Percentiles rank a stretch among this genome's conserved stretches.
Conservation (phyloP, 2,888 invertebrate species). For the Abscondita cerata region DNA sequence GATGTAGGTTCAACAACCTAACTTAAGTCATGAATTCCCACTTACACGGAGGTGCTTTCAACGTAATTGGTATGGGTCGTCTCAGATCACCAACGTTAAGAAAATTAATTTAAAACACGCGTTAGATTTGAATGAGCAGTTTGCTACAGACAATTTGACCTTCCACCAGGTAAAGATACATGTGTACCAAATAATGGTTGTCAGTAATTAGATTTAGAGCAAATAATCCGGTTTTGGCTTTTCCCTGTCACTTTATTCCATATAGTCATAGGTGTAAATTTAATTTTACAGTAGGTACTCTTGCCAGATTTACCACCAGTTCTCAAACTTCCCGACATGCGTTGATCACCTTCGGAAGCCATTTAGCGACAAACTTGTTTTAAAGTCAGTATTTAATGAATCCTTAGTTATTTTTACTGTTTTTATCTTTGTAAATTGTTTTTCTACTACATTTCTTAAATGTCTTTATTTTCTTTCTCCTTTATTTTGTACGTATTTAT, state of each 20-base stretch:
- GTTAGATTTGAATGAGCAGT: slow-evolving; percentile 84
- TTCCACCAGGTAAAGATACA: slow-evolving; percentile 90
- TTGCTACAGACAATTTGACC: slow-evolving; percentile 85
- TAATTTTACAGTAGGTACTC: slow-evolving; percentile 88
- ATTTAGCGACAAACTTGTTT: slow-evolving; percentile 20
- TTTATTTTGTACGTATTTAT: slow-evolving; percentile 23
- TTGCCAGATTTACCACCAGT: slow-evolving; percentile 82
- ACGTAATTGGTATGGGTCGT: slow-evolving; percentile 91
- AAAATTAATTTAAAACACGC: slow-evolving; percentile 91
- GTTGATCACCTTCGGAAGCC: slow-evolving; percentile 73
- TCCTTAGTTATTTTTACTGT: slow-evolving; percentile 4
- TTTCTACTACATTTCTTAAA: slow-evolving; percentile 16
- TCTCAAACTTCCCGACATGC: slow-evolving; percentile 85
- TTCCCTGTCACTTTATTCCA: slow-evolving; percentile 95
- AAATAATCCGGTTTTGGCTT: slow-evolving; percentile 92
- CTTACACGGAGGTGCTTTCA: slow-evolving; percentile 87
- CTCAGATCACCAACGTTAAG: slow-evolving; percentile 85
- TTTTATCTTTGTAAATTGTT: slow-evolving; percentile 17
- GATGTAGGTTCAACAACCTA: slow-evolving; percentile 86
- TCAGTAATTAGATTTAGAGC: slow-evolving; percentile 88
- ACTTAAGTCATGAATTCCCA: slow-evolving; percentile 94
- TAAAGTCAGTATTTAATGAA: background rate
- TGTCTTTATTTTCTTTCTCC: slow-evolving; percentile 11
- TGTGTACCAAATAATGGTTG: slow-evolving; percentile 95
- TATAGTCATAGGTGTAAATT: slow-evolving; percentile 91